Evolutionary conservation across 2,888 invertebrate genomes (phyloP).

Genomic region (Cosmopolites sordidus): DNA sequence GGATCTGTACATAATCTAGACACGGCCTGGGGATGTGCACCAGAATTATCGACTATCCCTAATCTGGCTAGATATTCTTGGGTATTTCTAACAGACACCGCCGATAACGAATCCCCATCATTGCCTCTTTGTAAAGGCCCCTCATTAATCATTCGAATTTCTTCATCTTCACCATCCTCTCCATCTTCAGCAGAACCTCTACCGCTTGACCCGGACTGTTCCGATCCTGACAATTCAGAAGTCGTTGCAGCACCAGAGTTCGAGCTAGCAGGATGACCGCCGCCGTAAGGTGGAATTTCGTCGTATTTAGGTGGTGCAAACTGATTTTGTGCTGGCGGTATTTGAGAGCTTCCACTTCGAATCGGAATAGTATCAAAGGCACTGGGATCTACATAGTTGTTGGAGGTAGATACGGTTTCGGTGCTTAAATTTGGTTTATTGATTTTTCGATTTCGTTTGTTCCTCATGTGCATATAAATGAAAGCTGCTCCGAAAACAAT

Average conservation of each 20-base stretch:
- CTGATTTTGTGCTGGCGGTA: slow-evolving; percentile 52
- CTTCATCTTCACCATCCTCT: slow-evolving; percentile 90
- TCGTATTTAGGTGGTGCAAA: slow-evolving; percentile 89
- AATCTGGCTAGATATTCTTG: slow-evolving; percentile 92
- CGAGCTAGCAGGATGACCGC: slow-evolving; percentile 66
- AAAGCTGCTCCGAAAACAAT: slow-evolving; percentile 82
- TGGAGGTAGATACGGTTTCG: slow-evolving; percentile 71
- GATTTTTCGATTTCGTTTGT: slow-evolving; percentile 73
- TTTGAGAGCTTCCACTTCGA: slow-evolving; percentile 56
- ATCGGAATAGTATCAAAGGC: slow-evolving; percentile 89
- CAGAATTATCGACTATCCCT: slow-evolving; percentile 81
- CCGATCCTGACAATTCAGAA: slow-evolving; percentile 89
- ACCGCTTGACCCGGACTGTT: slow-evolving; percentile 93
- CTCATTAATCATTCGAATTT: slow-evolving; percentile 96
- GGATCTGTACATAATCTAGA: slow-evolving; percentile 68
- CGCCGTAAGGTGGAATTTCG: slow-evolving; percentile 81
- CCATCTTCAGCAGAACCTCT: slow-evolving; percentile 94
- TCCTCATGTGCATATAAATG: slow-evolving; percentile 78
- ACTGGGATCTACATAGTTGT: slow-evolving; percentile 82
- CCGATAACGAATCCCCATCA: slow-evolving; percentile 72
- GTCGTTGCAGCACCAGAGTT: slow-evolving; percentile 78
- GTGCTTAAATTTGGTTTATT: slow-evolving; percentile 75
- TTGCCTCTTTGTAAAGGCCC: slow-evolving; percentile 69
- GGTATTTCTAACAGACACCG: slow-evolving; percentile 88
- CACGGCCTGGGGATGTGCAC: slow-evolving; percentile 60